Percentiles rank a stretch among this genome's conserved stretches.
These are phyloP conservation scores for Natator depressus DNA, from an alignment of 2,113 vertebrate genomes.

Conservation along the genomic window DNA sequence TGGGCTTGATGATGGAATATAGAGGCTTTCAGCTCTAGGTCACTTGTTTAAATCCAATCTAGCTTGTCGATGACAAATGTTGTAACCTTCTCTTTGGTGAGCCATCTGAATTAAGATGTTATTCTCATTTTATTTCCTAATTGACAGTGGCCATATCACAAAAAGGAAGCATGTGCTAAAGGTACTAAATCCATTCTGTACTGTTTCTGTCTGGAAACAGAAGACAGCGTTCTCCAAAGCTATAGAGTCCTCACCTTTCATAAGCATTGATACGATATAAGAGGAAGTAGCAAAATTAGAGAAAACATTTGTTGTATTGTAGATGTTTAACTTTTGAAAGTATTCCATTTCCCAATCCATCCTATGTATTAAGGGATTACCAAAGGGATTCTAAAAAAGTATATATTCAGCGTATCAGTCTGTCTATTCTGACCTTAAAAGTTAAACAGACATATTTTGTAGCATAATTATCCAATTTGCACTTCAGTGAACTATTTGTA, in stretches of 20 bases:
- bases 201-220: neutral
- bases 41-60: neutral
- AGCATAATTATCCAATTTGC: neutral
- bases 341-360: neutral
- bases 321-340: neutral
- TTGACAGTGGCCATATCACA: neutral
- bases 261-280: neutral
- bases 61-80: neutral
- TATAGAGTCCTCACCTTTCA: neutral
- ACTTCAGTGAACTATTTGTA: neutral
- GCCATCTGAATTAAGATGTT: fast-evolving
- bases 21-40: neutral
- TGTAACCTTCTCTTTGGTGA: neutral
- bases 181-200: neutral
- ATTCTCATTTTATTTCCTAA: neutral
- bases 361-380: neutral
- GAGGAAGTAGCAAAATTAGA: neutral
- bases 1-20: neutral
- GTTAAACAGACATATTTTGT: neutral
- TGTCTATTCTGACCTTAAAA: neutral
- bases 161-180: neutral
- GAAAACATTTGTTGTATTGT: neutral
- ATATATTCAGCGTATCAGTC: neutral
- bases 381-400: neutral
- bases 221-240: neutral